Evolutionary conservation across 2,888 invertebrate species (phyloP), one percentile per base, ranked within the genome.

Genomic region (Agrenia bidenticulata): DNA sequence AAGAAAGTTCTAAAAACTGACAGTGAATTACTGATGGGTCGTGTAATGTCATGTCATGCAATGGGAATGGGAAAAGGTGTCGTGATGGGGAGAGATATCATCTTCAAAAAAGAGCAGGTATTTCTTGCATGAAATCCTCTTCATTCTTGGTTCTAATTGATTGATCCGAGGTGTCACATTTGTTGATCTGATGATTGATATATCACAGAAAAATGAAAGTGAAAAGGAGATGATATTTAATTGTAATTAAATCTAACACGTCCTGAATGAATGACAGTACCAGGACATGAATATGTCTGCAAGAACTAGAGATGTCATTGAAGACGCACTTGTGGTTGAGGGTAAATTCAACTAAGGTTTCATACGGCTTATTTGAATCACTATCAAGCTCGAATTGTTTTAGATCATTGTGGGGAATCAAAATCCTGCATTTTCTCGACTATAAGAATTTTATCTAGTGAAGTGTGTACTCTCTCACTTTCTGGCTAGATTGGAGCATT

Each of bases 401-500:
- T 32, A 32, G 32, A 32, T 32, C 11, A 32, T 32, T 11, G 11
- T 32, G 32, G 32, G n/a, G 11, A 32, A 11, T 32, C 32, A 32
- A 32, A 32, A 32, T 11, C 4, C 32, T 32, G 32, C 32, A 11
- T 32, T 4, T 32, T 32, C 11, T 32, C 32, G 11, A 4, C 32
- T 32, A 7, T 7, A 32, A 32, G 32, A 32, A 32, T 32, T 32
- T 4, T 32, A 32, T 32, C 32, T 32, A 32, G 32, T 32, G 32
- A 32, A 32, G 32, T 32, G 32, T 32, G 11, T 45, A 15, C 19
- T 45, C 45, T 39, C 13, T 51, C 21, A 51, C 51, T 51, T 51
- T 51, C 51, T 24, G 51, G 77, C 32, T 68, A 83, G 83, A 61
- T 91, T 92, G 80, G 89, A 90, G 80, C 92, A 92, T 80, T 85